phyloP scores from a whole-genome alignment of 2,113 vertebrate species.

The Anhinga rufa region DNA sequence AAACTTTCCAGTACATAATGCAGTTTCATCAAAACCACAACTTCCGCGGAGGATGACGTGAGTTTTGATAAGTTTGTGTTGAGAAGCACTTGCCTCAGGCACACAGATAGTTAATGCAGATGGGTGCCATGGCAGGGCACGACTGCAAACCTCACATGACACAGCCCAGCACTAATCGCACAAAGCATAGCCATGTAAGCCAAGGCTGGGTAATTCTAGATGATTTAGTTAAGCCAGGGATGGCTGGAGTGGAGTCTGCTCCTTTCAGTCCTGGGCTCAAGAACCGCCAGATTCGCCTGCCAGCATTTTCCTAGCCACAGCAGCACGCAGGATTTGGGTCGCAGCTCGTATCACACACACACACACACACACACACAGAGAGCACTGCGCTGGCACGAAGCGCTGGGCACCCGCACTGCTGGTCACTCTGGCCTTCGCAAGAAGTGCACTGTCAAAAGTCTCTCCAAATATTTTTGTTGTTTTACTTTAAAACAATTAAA shows the following conservation, averaged over 20 bases:
- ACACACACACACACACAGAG: accelerated
- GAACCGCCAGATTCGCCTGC: not conserved
- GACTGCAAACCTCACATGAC: not conserved
- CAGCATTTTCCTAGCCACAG: not conserved
- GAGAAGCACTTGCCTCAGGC: not conserved
- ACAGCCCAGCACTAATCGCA: not conserved
- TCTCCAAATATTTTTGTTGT: not conserved
- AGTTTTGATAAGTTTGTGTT: not conserved
- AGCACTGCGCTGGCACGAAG: not conserved
- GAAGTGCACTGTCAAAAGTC: accelerated
- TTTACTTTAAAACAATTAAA: not conserved
- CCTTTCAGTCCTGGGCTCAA: not conserved
- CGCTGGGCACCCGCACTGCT: not conserved
- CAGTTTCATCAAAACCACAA: not conserved
- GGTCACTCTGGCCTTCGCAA: not conserved
- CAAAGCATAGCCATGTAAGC: accelerated
- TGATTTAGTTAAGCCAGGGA: not conserved
- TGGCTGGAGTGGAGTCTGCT: not conserved
- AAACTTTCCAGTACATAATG: not conserved
- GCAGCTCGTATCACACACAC: too few species aligned
- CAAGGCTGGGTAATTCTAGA: not conserved
- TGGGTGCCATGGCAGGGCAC: accelerated
- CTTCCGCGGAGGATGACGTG: not conserved
- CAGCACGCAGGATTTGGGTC: not conserved
- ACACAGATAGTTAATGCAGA: not conserved